phyloP scores from a whole-genome alignment of 2,888 invertebrate species.

The Cheilosia scutellata region DNA sequence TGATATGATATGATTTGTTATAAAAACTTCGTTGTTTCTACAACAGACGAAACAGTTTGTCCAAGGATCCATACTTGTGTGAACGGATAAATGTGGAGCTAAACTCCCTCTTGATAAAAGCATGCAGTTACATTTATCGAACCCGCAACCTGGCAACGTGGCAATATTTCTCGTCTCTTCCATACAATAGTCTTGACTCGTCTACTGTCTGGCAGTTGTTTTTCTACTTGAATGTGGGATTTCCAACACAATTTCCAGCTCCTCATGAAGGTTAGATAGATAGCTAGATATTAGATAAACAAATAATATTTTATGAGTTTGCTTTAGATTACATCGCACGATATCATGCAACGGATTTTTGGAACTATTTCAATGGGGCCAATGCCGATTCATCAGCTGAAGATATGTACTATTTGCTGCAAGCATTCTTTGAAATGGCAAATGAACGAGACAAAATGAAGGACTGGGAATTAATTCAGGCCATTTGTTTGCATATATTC shows the following conservation, averaged over 20 bases:
- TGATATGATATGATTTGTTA: neutral
- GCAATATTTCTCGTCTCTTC: conserved; percentile 92
- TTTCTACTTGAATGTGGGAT: conserved; percentile 87
- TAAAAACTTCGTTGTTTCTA: neutral
- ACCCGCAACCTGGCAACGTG: conserved; percentile 90
- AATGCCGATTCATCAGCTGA: conserved; percentile 88
- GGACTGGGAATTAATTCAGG: conserved; percentile 88
- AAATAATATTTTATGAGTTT: neutral
- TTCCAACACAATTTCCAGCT: conserved; percentile 82
- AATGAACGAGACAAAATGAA: conserved; percentile 85
- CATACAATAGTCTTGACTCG: conserved; percentile 87
- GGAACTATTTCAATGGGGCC: conserved; percentile 87
- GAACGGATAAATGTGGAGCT: conserved; percentile 89
- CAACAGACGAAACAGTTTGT: conserved; percentile 80
- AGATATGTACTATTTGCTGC: conserved; percentile 91
- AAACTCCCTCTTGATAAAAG: conserved; percentile 89
- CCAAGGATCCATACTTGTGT: conserved; percentile 85
- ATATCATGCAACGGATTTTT: conserved; percentile 84
- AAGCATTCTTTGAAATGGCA: conserved; percentile 92
- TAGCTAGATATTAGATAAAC: neutral
- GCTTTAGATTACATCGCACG: conserved; percentile 84
- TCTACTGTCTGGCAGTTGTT: conserved; percentile 88
- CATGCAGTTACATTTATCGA: conserved; percentile 88
- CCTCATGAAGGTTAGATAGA: conserved; percentile 74
- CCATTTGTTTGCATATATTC: conserved; percentile 88